A percentile compares a stretch with the other conserved stretches of the same genome.
These are phyloP conservation scores for Coreius guichenoti DNA, from an alignment of 2,797 vertebrate genomes.

Conservation along the genomic window DNA sequence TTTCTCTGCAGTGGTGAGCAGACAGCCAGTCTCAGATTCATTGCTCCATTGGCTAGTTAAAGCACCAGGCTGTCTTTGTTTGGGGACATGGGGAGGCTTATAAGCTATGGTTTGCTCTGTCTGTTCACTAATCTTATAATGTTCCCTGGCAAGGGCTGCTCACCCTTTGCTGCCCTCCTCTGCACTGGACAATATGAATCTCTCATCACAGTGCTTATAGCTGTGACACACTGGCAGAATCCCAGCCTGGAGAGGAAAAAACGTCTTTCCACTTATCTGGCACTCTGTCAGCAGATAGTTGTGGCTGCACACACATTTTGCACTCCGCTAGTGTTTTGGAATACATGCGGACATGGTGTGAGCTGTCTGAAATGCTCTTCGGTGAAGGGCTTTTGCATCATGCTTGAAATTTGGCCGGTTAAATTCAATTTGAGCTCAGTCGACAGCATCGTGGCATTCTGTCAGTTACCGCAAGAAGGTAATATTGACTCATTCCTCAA, in stretches of 20 bases:
- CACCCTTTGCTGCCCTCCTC: conserved; percentile 62
- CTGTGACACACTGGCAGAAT: conserved; percentile 73
- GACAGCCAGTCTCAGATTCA: conserved; percentile 59
- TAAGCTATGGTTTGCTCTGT: conserved; percentile 65
- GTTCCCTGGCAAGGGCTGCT: conserved; percentile 69
- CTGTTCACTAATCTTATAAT: conserved; percentile 62
- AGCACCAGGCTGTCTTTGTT: conserved; percentile 65
- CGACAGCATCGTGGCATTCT: conserved; percentile 1
- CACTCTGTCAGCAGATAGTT: conserved; percentile 67
- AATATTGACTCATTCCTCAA: neutral
- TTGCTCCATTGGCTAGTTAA: conserved; percentile 60
- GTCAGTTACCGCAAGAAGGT: neutral
- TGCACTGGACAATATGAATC: conserved; percentile 72
- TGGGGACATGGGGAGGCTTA: conserved; percentile 69
- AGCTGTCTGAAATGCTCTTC: conserved; percentile 5
- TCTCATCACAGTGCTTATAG: conserved; percentile 76
- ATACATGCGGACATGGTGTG: neutral
- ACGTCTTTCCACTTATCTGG: conserved; percentile 74
- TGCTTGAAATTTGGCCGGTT: conserved; percentile 1
- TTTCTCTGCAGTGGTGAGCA: conserved; percentile 49
- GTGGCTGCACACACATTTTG: conserved; percentile 54
- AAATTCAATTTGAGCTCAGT: conserved; percentile 16
- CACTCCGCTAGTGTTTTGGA: conserved; percentile 30
- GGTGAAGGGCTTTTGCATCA: conserved; percentile 21
- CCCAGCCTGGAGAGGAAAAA: conserved; percentile 73